These are phyloP conservation scores for Melipona quadrifasciata DNA, from an alignment of 1,140 invertebrate species.

Conservation along the genomic window DNA sequence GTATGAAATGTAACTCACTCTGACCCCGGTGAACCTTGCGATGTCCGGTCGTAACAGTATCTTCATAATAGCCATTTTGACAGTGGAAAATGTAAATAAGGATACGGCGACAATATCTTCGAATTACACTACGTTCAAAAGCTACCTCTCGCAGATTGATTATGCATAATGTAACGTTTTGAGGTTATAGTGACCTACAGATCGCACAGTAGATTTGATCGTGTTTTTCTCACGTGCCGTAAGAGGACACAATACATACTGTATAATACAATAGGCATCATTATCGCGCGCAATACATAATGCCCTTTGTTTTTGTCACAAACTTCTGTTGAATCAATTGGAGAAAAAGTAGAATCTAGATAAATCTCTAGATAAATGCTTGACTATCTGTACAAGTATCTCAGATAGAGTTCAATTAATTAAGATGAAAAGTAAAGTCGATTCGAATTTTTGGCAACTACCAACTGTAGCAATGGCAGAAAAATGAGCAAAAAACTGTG, in stretches of 20 bases:
- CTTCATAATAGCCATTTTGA: slow-evolving; percentile 70
- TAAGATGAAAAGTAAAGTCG: neutral
- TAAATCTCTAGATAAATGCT: neutral
- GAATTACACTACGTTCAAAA: slow-evolving; percentile 35
- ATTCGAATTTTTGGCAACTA: neutral
- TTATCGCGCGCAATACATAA: neutral
- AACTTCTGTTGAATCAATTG: neutral
- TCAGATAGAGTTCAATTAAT: neutral
- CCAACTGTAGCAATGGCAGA: neutral
- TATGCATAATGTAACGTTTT: slow-evolving; percentile 58
- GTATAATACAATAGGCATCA: slow-evolving; percentile 9
- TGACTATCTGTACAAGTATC: neutral
- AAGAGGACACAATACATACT: slow-evolving; percentile 56
- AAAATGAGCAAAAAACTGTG: no score
- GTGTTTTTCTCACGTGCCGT: slow-evolving; percentile 61
- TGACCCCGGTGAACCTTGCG: slow-evolving; percentile 66
- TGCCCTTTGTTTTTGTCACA: neutral
- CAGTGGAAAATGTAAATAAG: neutral
- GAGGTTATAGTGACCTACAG: slow-evolving; percentile 57
- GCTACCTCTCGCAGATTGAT: slow-evolving; percentile 45
- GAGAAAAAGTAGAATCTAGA: neutral
- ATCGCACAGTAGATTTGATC: slow-evolving; percentile 29
- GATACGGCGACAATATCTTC: slow-evolving; percentile 36
- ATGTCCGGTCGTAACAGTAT: slow-evolving; percentile 68
- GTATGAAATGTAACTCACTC: slow-evolving; percentile 67